Evolutionary conservation across 2,113 vertebrate genomes (phyloP).

Genomic region (Cyrtonyx montezumae): DNA sequence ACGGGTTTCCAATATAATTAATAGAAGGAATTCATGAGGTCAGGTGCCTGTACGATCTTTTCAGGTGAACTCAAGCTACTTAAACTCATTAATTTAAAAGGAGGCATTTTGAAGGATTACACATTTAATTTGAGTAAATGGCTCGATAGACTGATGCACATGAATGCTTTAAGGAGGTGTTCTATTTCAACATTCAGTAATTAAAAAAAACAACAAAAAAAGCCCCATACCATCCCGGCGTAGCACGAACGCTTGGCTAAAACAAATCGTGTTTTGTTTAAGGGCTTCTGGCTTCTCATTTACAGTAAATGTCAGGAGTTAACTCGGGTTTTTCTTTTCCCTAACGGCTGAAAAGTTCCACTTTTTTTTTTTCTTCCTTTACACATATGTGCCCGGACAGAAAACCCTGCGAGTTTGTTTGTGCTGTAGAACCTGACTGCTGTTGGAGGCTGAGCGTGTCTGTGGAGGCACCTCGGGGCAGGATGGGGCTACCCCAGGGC

Average conservation of each 20-base stretch:
- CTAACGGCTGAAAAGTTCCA: neutral
- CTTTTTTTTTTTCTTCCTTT: neutral
- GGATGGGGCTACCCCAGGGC: no score
- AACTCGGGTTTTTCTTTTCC: neutral
- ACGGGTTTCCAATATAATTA: conserved; percentile 78
- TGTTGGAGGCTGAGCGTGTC: neutral
- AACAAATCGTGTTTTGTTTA: conserved; percentile 43
- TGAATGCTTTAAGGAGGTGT: conserved; percentile 83
- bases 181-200: conserved; percentile 82
- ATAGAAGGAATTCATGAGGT: conserved; percentile 81
- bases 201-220: conserved; percentile 77
- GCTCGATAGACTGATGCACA: conserved; percentile 87
- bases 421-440: neutral
- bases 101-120: conserved; percentile 89
- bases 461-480: neutral
- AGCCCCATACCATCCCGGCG: neutral
- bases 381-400: neutral
- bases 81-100: conserved; percentile 89
- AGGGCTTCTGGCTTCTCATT: conserved; percentile 25
- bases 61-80: conserved; percentile 87
- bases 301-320: conserved; percentile 31
- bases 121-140: conserved; percentile 89
- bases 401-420: conserved; percentile 8
- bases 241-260: conserved; percentile 41
- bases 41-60: conserved; percentile 81